phyloP scores from a whole-genome alignment of 2,113 vertebrate genomes.

The Dasyprocta punctata region DNA sequence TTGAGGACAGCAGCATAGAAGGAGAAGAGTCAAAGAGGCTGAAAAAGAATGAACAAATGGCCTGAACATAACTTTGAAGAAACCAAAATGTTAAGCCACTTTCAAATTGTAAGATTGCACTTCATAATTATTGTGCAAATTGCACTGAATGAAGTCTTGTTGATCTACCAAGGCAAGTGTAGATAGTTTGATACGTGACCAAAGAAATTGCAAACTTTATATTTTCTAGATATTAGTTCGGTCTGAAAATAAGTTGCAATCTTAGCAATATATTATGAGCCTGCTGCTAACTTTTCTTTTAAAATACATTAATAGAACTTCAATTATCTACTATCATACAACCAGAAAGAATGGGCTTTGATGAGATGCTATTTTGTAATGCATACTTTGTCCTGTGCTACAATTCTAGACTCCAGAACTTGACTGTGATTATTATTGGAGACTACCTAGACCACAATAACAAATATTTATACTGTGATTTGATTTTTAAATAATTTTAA shows the following conservation, averaged over 20 bases:
- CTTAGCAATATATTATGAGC: not conserved
- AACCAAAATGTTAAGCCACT: not conserved
- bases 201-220: not conserved
- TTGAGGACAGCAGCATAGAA: not conserved
- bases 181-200: not conserved
- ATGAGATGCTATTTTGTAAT: not conserved
- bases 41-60: not conserved
- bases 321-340: not conserved
- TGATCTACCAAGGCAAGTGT: not conserved
- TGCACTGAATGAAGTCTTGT: not conserved
- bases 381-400: not conserved
- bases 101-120: not conserved
- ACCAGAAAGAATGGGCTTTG: not conserved
- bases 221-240: not conserved
- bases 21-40: not conserved
- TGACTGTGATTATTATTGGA: not conserved
- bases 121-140: not conserved
- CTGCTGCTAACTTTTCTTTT: not conserved
- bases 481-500: constrained; percentile 25
- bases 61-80: constrained; percentile 3
- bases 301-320: not conserved
- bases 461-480: not conserved
- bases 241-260: not conserved
- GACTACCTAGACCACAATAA: not conserved
- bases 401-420: not conserved